phyloP scores from a whole-genome alignment of 2,888 invertebrate species.

The Lasius fuliginosus region DNA sequence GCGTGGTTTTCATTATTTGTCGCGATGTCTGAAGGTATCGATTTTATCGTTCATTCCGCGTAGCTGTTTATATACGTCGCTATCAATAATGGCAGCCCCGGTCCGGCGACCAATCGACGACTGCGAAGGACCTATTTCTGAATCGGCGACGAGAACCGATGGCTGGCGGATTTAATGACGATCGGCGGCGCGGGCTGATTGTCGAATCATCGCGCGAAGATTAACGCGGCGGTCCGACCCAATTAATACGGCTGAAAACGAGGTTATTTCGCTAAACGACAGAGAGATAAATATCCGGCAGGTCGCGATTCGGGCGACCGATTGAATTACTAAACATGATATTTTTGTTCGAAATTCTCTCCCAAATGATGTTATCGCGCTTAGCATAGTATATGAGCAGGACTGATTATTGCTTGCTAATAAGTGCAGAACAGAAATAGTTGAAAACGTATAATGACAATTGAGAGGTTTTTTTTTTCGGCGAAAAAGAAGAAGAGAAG shows the following conservation, averaged over 20 bases:
- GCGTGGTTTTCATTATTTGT: constrained; percentile 64
- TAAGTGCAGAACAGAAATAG: neutral
- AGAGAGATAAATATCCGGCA: constrained; percentile 53
- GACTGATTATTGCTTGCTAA: neutral
- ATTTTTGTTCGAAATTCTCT: constrained; percentile 39
- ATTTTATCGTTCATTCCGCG: constrained; percentile 68
- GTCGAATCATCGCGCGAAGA: constrained; percentile 54
- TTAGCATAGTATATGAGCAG: neutral
- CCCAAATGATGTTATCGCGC: neutral
- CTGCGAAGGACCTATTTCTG: constrained; percentile 66
- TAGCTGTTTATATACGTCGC: constrained; percentile 67
- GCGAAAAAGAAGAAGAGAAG: neutral
- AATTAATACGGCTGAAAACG: constrained; percentile 58
- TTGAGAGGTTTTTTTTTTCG: neutral
- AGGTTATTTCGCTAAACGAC: constrained; percentile 56
- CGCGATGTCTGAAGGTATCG: constrained; percentile 65
- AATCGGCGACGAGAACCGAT: constrained; percentile 57
- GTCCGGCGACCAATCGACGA: constrained; percentile 53
- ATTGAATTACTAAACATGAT: constrained; percentile 42
- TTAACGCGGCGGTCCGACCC: constrained; percentile 60
- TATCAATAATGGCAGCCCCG: constrained; percentile 70
- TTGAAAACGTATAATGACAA: neutral
- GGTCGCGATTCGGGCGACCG: constrained; percentile 17
- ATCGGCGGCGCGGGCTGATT: constrained; percentile 38
- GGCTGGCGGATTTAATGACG: constrained; percentile 49